Percentiles rank a stretch among this genome's conserved stretches.
phyloP scores from a whole-genome alignment of 2,113 vertebrate species.

The Panthera uncia region DNA sequence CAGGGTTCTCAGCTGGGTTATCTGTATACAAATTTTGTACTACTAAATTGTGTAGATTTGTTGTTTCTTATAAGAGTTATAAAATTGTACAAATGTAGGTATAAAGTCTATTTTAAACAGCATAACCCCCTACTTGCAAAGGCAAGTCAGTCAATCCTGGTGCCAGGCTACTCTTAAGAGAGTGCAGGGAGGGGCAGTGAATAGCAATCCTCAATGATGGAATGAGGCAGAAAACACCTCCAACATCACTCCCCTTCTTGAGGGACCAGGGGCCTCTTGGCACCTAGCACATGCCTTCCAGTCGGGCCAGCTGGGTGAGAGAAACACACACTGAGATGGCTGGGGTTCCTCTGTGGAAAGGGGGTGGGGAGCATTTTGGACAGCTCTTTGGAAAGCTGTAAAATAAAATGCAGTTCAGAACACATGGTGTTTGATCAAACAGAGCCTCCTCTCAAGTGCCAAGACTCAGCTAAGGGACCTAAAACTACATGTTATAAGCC shows the following conservation, averaged over 20 bases:
- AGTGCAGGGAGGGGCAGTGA: neutral
- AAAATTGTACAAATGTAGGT: neutral
- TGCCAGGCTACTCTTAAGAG: neutral
- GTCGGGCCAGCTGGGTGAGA: conserved; percentile 58
- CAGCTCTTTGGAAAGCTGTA: conserved; percentile 80
- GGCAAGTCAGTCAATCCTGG: neutral
- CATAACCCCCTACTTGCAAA: neutral
- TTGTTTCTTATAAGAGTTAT: neutral
- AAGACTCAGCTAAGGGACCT: conserved; percentile 68
- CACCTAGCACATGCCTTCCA: conserved; percentile 24
- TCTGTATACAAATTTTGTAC: neutral
- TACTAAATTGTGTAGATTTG: neutral
- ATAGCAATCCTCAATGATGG: conserved; percentile 1
- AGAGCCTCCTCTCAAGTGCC: conserved; percentile 64
- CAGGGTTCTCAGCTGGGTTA: neutral
- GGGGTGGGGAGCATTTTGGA: conserved; percentile 66
- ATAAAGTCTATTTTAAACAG: neutral
- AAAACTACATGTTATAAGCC: conserved; percentile 56
- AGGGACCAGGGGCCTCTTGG: conserved; percentile 54
- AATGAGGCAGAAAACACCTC: neutral
- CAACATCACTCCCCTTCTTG: neutral
- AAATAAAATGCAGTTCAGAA: conserved; percentile 82
- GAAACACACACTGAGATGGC: conserved; percentile 55
- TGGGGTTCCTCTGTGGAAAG: conserved; percentile 43
- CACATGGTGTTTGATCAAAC: conserved; percentile 78